Base-by-base conservation (phyloP, 2,888 invertebrate genomes). In the Eupelmus urozonus region DNA sequence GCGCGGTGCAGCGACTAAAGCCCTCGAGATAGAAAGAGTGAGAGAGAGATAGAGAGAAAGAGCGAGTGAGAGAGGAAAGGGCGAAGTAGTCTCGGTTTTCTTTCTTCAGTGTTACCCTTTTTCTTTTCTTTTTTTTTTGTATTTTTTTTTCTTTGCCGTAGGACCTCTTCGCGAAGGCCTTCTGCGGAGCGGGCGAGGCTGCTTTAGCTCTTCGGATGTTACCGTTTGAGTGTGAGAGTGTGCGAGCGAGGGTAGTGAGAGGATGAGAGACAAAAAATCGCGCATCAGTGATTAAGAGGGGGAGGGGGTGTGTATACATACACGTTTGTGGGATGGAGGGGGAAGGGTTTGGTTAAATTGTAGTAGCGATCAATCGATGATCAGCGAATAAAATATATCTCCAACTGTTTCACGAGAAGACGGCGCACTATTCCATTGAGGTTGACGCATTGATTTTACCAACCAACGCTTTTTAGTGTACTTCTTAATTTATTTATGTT, bases 401-500 rank as follows among this genome's bases (percentile, higher is more conserved):
- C 80, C 82, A 83, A 83, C 70, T 81, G 20, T 82, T 81, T 84
- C 82, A 65, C 81, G 62, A 82, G 55, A 83, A 80, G 76, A 82
- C 81, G 82, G 78, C 83, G 82, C 80, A 82, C 82, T 82, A 82
- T 81, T 81, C 82, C 66, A 82, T 82, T 53, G 78, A 81, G 82
- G 82, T 84, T 87, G 83, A 84, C 82, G 85, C 83, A 85, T 85
- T 86, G 82, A 84, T 75, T 71, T 62, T 77, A 84, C 79, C 82
- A 84, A 82, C 82, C 83, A 84, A 84, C 82, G 85, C 85, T 85
- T 80, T 77, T 85, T 85, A 86, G 82, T 87, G 87, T 87, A 85
- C 81, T 86, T 86, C 87, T 87, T 85, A 70, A 87, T 86, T 87
- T 86, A 85, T 87, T 87, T 87, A 86, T 87, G 85, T 86, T 87